Conservation (phyloP, 2,797 vertebrate species). For the Pterois miles region DNA sequence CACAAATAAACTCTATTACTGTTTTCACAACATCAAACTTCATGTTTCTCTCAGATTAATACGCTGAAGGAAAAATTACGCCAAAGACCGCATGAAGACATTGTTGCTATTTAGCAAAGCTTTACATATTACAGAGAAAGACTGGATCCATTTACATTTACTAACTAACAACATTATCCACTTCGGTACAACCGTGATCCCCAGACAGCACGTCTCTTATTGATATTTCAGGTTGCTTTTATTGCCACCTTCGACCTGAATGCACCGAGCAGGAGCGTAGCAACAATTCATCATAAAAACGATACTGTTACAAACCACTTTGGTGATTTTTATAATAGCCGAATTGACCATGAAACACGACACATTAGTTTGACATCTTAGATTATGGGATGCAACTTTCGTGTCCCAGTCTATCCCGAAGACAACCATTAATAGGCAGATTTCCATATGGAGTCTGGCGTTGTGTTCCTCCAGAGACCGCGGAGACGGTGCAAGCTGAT, state of each 20-base stretch:
- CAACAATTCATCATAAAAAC: background rate
- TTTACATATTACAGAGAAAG: fast-evolving
- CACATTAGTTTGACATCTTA: too few species aligned
- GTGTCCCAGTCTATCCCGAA: fast-evolving
- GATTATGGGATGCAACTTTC: fast-evolving
- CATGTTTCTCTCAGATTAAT: background rate
- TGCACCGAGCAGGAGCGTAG: background rate
- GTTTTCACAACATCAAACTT: background rate
- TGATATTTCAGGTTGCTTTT: too few species aligned
- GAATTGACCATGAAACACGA: background rate
- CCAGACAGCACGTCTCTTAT: background rate
- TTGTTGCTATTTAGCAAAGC: fast-evolving
- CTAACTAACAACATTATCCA: fast-evolving
- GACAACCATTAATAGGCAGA: background rate
- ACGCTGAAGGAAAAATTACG: fast-evolving
- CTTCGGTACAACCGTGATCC: background rate
- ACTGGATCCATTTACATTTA: fast-evolving
- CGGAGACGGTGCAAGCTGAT: background rate
- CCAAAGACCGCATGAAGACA: background rate
- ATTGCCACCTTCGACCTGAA: background rate
- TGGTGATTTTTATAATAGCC: fast-evolving
- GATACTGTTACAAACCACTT: fast-evolving
- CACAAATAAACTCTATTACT: too few species aligned
- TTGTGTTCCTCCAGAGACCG: background rate
- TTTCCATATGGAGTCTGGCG: background rate